phyloP scores from a whole-genome alignment of 2,113 vertebrate genomes.

The Tympanuchus pallidicinctus region DNA sequence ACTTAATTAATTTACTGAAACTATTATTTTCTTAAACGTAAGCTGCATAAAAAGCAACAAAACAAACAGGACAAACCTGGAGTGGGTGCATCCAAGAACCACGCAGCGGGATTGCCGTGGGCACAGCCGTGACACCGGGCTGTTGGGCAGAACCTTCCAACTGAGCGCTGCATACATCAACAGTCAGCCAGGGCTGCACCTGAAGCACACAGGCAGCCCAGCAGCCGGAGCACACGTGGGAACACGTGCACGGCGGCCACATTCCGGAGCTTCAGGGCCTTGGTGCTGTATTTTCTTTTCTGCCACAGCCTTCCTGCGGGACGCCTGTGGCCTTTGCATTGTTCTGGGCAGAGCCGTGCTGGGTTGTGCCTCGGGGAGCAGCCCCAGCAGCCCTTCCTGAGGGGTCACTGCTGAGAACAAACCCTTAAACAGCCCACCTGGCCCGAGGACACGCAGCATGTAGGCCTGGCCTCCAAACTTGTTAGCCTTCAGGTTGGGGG shows the following conservation, averaged over 20 bases:
- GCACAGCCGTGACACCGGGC: not conserved
- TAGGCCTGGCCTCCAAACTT: not conserved
- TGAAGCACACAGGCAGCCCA: not conserved
- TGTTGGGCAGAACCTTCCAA: not conserved
- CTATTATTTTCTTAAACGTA: not conserved
- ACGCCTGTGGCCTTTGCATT: constrained; percentile 22
- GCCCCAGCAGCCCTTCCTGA: not conserved
- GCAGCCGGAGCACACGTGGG: not conserved
- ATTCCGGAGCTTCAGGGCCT: constrained; percentile 4
- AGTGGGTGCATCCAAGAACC: not conserved
- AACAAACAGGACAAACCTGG: not conserved
- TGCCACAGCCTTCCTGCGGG: constrained; percentile 61
- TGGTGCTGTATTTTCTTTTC: constrained; percentile 36
- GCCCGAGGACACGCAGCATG: not conserved
- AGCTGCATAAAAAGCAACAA: not conserved
- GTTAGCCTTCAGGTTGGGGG: not conserved
- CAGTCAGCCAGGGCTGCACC: not conserved
- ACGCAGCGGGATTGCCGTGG: not conserved
- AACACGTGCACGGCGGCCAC: not conserved
- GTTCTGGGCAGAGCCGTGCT: constrained; percentile 28
- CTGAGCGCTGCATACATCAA: fast-evolving
- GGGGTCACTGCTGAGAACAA: not conserved
- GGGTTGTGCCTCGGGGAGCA: not conserved
- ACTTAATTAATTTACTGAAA: not conserved
- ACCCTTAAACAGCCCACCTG: not conserved